A percentile compares a stretch with the other conserved stretches of the same genome.
Conservation (phyloP, 2,888 invertebrate genomes). For the Cosmia pyralina region DNA sequence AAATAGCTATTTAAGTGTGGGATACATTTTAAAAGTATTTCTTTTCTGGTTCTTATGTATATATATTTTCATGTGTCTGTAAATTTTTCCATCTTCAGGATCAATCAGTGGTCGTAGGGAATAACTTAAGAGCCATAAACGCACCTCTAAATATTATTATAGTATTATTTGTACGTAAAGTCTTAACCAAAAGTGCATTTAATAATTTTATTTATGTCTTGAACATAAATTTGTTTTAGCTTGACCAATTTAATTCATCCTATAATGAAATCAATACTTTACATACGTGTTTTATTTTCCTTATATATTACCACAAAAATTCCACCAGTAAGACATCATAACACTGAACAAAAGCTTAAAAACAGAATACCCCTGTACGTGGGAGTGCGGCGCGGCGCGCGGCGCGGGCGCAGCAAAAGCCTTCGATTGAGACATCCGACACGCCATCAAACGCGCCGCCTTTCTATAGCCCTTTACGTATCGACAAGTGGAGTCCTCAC, state of each 20-base stretch:
- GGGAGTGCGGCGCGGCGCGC: conserved; percentile 73
- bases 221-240: background rate
- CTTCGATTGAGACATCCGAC: conserved; percentile 88
- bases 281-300: conserved; percentile 51
- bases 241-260: conserved; percentile 15
- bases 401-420: conserved; percentile 83
- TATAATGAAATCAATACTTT: conserved; percentile 49
- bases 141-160: background rate
- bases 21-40: background rate
- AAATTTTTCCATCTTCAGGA: background rate
- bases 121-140: background rate
- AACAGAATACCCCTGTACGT: conserved; percentile 76
- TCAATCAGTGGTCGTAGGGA: background rate
- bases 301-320: conserved; percentile 59
- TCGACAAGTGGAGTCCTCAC: conserved; percentile 73
- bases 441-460: conserved; percentile 86
- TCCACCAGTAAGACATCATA: conserved; percentile 68
- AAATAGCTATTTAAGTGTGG: background rate
- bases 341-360: conserved; percentile 66
- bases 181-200: background rate
- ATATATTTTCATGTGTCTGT: background rate
- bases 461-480: conserved; percentile 84
- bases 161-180: background rate
- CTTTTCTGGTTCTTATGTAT: background rate
- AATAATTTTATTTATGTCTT: background rate